A percentile compares a stretch with the other conserved stretches of the same genome.
Conservation (phyloP, 2,888 invertebrate genomes). For the Acanthoscelides obtectus region DNA sequence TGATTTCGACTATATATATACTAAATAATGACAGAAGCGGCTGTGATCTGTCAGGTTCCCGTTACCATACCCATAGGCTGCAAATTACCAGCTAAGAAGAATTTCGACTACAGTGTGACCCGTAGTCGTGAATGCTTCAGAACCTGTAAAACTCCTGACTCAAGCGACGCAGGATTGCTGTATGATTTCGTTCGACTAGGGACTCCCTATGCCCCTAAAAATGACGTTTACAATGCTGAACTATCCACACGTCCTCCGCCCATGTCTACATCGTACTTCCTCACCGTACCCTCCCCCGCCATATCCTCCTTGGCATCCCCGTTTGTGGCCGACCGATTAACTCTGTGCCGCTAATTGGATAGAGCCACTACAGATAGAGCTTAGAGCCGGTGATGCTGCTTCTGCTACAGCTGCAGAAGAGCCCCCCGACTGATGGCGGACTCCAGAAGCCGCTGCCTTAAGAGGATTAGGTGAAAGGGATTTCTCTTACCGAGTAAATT, state of each 20-base stretch:
- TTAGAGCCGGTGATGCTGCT: neutral
- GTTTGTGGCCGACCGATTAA: constrained; percentile 1
- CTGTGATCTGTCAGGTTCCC: no score
- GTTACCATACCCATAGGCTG: no score
- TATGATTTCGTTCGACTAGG: no score
- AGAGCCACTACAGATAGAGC: constrained; percentile 1
- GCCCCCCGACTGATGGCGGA: neutral
- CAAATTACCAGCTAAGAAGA: no score
- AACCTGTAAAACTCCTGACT: no score
- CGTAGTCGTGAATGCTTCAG: no score
- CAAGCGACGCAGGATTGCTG: no score
- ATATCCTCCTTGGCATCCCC: neutral
- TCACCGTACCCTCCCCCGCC: neutral
- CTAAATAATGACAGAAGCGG: no score
- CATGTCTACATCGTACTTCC: neutral
- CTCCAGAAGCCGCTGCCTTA: neutral
- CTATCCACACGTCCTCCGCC: no score
- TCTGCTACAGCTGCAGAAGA: neutral
- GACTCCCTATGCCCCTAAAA: neutral
- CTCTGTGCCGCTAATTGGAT: neutral
- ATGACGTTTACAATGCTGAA: neutral
- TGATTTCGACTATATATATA: no score
- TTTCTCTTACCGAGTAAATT: neutral
- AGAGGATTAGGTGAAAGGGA: neutral
- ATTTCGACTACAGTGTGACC: no score